These are phyloP conservation scores for Atrina japonica DNA, from an alignment of 2,888 invertebrate genomes.

Conservation along the genomic window DNA sequence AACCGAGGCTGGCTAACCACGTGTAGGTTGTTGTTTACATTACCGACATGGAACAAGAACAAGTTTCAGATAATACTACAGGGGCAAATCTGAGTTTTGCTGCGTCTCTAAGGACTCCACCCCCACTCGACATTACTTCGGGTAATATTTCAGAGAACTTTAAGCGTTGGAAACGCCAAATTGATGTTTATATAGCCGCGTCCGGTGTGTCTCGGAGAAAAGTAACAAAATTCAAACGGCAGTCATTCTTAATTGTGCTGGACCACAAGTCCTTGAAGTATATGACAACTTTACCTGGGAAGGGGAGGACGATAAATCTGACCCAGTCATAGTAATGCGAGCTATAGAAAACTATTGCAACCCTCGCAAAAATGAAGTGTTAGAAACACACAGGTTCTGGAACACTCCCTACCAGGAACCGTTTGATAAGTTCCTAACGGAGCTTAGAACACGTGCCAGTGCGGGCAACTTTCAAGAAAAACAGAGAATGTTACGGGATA, in stretches of 20 bases:
- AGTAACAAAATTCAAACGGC: neutral
- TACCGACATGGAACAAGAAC: too few relatives aligned
- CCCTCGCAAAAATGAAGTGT: slow-evolving; percentile 24
- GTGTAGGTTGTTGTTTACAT: too few relatives aligned
- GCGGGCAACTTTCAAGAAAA: slow-evolving; percentile 28
- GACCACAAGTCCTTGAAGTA: slow-evolving; percentile 1
- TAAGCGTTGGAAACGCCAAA: too few relatives aligned
- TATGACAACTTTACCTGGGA: too few relatives aligned
- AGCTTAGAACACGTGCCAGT: slow-evolving; percentile 16
- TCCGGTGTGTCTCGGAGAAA: neutral
- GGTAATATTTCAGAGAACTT: too few relatives aligned
- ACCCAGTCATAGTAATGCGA: slow-evolving; percentile 6
- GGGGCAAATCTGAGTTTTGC: too few relatives aligned
- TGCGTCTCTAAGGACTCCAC: slow-evolving; percentile 21
- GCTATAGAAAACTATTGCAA: slow-evolving; percentile 32
- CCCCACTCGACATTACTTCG: slow-evolving; percentile 22
- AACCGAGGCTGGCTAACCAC: too few relatives aligned
- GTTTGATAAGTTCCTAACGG: slow-evolving; percentile 30
- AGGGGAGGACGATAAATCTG: neutral
- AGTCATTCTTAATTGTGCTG: too few relatives aligned
- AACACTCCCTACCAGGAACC: slow-evolving; percentile 21
- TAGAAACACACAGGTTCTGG: slow-evolving; percentile 24
- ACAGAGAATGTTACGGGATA: slow-evolving; percentile 30
- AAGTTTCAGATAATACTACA: too few relatives aligned
- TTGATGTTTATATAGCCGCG: neutral